Evolutionary conservation across 2,113 vertebrate genomes (phyloP).

Genomic region (Oreocharis arfaki): DNA sequence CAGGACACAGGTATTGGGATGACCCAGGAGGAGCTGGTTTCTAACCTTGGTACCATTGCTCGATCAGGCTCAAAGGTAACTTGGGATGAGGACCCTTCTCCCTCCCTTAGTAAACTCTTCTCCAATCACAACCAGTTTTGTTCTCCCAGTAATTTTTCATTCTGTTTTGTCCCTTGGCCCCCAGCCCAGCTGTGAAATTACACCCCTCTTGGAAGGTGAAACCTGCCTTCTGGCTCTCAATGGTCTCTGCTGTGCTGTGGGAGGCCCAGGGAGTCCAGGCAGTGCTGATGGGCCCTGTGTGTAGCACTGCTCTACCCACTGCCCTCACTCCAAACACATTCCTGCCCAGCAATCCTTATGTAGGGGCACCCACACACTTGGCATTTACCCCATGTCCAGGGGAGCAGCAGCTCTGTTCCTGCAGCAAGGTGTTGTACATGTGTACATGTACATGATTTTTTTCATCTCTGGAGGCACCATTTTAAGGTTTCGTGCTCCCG

Average conservation of each 20-base stretch:
- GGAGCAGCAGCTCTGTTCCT: neutral
- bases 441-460: neutral
- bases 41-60: slow-evolving; percentile 93
- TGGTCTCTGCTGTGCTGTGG: neutral
- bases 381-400: neutral
- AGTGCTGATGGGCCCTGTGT: neutral
- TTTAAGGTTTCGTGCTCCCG: neutral
- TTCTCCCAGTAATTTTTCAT: neutral
- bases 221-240: neutral
- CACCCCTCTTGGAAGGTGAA: neutral
- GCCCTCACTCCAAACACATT: neutral
- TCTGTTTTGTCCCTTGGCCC: neutral
- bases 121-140: neutral
- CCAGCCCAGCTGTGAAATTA: neutral
- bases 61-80: slow-evolving; percentile 94
- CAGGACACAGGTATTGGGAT: slow-evolving; percentile 96
- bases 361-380: neutral
- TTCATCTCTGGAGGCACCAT: neutral
- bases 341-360: neutral
- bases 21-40: slow-evolving; percentile 88
- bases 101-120: neutral
- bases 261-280: neutral
- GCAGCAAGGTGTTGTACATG: neutral
- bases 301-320: neutral
- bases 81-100: neutral